Evolutionary conservation across 2,113 vertebrate species (phyloP).

Genomic region (Callipepla californica): DNA sequence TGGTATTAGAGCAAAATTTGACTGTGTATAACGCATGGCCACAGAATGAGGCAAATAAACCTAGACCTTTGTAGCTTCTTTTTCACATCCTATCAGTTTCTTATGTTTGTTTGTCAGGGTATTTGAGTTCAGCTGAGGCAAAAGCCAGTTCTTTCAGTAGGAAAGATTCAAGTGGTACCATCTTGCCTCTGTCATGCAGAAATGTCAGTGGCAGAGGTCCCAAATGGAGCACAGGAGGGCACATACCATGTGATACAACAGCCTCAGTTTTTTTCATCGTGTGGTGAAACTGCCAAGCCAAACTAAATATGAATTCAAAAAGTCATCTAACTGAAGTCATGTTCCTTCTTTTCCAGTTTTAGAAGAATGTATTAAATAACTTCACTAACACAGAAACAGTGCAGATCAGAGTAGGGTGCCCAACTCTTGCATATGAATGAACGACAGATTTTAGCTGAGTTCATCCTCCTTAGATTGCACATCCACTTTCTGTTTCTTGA

Average conservation of each 20-base stretch:
- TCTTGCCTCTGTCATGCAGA: neutral
- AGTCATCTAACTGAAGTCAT: slow-evolving; percentile 12
- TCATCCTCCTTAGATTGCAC: neutral
- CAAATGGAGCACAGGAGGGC: neutral
- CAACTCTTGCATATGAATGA: neutral
- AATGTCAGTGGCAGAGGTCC: neutral
- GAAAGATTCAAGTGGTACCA: neutral
- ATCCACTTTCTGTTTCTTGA: neutral
- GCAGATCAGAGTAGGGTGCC: slow-evolving; percentile 4
- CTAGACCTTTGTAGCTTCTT: neutral
- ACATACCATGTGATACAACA: neutral
- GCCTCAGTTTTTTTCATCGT: neutral
- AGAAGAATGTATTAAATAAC: neutral
- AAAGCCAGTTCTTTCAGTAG: neutral
- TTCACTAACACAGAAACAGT: neutral
- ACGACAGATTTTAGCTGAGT: neutral
- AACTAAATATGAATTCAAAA: neutral
- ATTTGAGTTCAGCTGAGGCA: neutral
- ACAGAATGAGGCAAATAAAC: neutral
- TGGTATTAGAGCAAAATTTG: neutral
- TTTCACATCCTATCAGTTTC: neutral
- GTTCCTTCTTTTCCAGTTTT: slow-evolving; percentile 33
- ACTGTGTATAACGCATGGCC: neutral
- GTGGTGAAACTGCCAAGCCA: neutral
- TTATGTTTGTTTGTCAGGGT: neutral